Evolutionary conservation across 1,140 invertebrate species (phyloP).

Genomic region (Bombus waltoni): DNA sequence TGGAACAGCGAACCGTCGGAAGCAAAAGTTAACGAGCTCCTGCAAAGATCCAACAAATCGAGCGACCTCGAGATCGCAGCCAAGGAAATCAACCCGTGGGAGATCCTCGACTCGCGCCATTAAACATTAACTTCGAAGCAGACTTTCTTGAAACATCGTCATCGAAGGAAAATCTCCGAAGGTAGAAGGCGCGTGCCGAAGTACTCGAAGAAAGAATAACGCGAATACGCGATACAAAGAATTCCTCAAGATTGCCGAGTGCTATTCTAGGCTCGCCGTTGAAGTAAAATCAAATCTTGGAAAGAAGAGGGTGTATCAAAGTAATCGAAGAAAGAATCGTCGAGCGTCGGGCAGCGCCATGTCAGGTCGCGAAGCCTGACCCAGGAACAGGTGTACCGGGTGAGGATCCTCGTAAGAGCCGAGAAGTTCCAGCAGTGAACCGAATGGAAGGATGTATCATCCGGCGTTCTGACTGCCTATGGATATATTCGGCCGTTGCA

Average conservation of each 20-base stretch:
- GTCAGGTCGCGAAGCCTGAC: conserved; percentile 43
- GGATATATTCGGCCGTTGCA: conserved; percentile 83
- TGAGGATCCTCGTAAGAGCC: background rate
- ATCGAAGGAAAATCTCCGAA: background rate
- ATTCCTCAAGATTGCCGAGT: background rate
- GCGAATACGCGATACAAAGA: background rate
- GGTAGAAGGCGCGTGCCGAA: background rate
- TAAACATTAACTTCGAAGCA: too few species aligned
- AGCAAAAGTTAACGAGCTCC: background rate
- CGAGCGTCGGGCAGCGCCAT: conserved; percentile 22
- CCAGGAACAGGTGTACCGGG: background rate
- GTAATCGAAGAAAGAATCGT: background rate
- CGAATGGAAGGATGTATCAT: conserved; percentile 78
- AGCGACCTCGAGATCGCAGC: background rate
- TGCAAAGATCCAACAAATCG: background rate
- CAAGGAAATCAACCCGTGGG: too few species aligned
- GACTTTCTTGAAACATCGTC: too few species aligned
- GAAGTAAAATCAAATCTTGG: background rate
- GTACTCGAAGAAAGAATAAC: background rate
- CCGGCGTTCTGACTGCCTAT: conserved; percentile 81
- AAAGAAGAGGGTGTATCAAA: background rate
- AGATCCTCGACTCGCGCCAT: too few species aligned
- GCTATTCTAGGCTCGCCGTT: background rate
- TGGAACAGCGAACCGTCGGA: background rate
- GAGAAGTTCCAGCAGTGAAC: conserved; percentile 53